Conservation (phyloP, 2,113 vertebrate genomes). For the Zingel zingel region DNA sequence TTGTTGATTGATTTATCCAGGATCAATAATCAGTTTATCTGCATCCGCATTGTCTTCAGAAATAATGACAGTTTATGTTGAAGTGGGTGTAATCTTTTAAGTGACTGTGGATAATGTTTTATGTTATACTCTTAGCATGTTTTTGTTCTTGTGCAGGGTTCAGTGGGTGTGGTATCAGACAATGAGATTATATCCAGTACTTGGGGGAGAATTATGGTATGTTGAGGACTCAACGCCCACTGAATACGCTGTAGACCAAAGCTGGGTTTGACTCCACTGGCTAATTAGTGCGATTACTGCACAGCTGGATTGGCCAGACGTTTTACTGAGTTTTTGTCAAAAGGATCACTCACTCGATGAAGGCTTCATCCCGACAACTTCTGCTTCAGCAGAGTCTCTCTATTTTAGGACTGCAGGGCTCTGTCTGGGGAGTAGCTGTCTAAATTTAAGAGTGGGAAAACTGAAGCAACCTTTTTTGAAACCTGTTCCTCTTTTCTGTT, state of each 20-base stretch:
- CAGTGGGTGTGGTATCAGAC: constrained; percentile 64
- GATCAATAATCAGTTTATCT: constrained; percentile 11
- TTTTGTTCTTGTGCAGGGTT: constrained; percentile 44
- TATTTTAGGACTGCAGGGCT: constrained; percentile 76
- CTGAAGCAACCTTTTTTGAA: constrained; percentile 60
- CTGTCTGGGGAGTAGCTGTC: constrained; percentile 75
- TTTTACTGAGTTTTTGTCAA: constrained; percentile 91
- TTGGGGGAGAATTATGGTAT: constrained; percentile 67
- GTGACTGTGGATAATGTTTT: background rate
- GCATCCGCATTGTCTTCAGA: constrained; percentile 1
- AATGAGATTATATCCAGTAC: constrained; percentile 72
- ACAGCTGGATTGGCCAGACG: constrained; percentile 93
- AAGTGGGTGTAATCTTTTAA: background rate
- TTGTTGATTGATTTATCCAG: constrained; percentile 36
- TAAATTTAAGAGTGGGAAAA: constrained; percentile 79
- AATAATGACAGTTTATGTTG: background rate
- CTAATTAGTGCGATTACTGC: constrained; percentile 99
- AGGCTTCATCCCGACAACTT: constrained; percentile 90
- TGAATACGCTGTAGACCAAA: constrained; percentile 59
- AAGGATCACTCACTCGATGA: constrained; percentile 91
- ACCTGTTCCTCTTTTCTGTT: constrained; percentile 69
- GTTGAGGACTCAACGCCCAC: constrained; percentile 66
- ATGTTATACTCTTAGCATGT: background rate
- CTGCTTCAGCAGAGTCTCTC: constrained; percentile 88
- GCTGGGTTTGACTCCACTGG: constrained; percentile 87